These are phyloP conservation scores for Saguinus imperator DNA, from an alignment of 2,113 vertebrate species.

Conservation along the genomic window DNA sequence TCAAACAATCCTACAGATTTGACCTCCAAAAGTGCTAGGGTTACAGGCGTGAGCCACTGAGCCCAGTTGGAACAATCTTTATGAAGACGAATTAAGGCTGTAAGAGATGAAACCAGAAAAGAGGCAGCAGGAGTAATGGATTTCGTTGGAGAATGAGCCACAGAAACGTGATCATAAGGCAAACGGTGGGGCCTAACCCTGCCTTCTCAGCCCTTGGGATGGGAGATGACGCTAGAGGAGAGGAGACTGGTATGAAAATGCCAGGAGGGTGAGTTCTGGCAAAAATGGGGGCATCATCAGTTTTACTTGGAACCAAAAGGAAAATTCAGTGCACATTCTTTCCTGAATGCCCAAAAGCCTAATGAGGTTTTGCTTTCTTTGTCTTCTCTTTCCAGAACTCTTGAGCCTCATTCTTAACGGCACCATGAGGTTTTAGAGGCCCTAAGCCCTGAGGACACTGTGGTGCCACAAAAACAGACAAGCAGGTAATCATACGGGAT, in stretches of 20 bases:
- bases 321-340: neutral
- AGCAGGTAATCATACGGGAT: neutral
- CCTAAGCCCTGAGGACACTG: rapidly evolving
- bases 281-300: no score
- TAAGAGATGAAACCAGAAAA: neutral
- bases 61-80: neutral
- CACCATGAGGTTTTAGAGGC: rapidly evolving
- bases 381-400: neutral
- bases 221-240: neutral
- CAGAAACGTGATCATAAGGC: neutral
- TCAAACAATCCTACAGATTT: no score
- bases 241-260: rapidly evolving
- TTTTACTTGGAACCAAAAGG: neutral
- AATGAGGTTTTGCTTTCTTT: neutral
- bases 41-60: no score
- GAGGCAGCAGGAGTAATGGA: neutral
- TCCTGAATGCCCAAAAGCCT: neutral
- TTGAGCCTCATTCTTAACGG: neutral
- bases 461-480: rapidly evolving
- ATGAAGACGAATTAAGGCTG: neutral
- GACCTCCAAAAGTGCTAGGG: neutral
- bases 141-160: neutral
- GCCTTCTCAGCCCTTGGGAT: neutral
- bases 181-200: neutral
- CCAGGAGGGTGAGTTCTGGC: neutral